Evolutionary conservation across 1,140 invertebrate genomes (phyloP), one percentile per base, ranked within the genome.

Genomic region (Colletes gigas): DNA sequence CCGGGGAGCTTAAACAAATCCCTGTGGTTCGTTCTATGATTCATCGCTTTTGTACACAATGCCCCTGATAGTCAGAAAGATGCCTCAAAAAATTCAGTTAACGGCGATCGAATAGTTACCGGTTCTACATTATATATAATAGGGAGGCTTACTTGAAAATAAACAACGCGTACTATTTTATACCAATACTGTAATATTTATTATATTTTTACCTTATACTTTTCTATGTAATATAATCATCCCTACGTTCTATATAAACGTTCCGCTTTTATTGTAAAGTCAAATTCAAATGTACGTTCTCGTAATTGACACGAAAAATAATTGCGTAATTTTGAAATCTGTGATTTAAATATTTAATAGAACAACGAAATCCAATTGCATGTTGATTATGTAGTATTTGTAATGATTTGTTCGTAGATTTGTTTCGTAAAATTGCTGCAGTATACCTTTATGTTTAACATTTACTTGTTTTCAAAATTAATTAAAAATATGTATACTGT

Each of bases 191-290:
- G 30, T 3, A 19, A 65, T 54, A 21, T 54, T n/a, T 41, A 65
- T 54, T 12, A 74, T 54, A 65, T 50, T 63, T 74, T 63, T 52
- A n/a, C 50, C 44, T 39, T 17, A 74, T 39, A 74, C 63, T 65
- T 65, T 65, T 52, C n/a, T 39, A 73, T 30, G 7, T 47, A 74
- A 65, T 47, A 21, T 44, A 50, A 65, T 15, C 7, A 12, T 39
- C n/a, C n/a, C n/a, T 4, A 44, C n/a, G 4, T 44, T 9, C 8
- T 21, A 15, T 52, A 55, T 41, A 19, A 54, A 66, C n/a, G 52
- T 65, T 47, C 44, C 41, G 19, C 14, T 50, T 52, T 41, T n/a
- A 65, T 10, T 52, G 47, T 65, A 65, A 19, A 54, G 54, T 54
- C 30, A 19, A 65, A 19, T 50, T 65, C 5, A n/a, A 47, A 71